phyloP scores from a whole-genome alignment of 2,113 vertebrate genomes.

The Equus przewalskii region DNA sequence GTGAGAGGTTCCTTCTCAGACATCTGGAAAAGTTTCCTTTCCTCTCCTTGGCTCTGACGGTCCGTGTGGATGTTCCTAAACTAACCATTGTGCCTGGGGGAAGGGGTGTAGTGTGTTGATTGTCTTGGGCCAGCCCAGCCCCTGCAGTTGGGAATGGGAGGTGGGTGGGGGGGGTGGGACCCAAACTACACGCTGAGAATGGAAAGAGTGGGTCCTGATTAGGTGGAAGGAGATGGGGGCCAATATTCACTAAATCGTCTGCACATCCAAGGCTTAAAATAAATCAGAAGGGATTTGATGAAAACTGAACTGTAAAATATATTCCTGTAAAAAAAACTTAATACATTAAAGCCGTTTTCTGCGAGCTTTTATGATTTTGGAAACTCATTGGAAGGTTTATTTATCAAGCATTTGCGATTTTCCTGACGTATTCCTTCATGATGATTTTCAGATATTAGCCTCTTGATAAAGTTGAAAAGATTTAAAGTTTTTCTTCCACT shows the following conservation, averaged over 20 bases:
- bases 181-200: background rate
- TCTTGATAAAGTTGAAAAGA: conserved; percentile 45
- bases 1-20: background rate
- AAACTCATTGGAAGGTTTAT: background rate
- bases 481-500: background rate
- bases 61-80: background rate
- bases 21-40: background rate
- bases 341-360: background rate
- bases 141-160: background rate
- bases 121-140: background rate
- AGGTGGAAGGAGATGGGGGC: background rate
- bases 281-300: background rate
- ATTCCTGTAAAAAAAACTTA: background rate
- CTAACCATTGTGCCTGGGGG: background rate
- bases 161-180: background rate
- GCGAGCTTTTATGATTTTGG: conserved; percentile 32
- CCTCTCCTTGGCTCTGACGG: background rate
- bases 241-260: background rate
- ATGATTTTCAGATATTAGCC: conserved; percentile 29
- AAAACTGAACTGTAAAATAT: background rate
- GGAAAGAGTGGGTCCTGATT: background rate
- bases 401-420: conserved; percentile 25
- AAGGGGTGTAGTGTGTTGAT: background rate
- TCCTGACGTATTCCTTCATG: conserved; percentile 3
- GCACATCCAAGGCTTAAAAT: background rate